Evolutionary conservation across 2,113 vertebrate species (phyloP).

Genomic region (Percina caprodes): DNA sequence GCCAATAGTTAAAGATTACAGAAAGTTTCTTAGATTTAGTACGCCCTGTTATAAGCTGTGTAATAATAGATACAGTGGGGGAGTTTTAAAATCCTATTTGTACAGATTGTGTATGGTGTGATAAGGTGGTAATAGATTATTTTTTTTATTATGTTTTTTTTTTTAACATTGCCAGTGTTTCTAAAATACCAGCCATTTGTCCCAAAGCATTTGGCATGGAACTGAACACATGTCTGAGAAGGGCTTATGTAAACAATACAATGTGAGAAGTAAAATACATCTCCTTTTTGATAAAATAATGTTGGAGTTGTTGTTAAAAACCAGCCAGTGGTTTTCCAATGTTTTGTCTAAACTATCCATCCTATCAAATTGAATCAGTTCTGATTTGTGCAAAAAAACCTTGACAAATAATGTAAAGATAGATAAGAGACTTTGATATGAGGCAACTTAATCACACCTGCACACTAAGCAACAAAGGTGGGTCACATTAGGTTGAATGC

Average conservation of each 20-base stretch:
- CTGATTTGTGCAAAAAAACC: background rate
- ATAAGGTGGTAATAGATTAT: background rate
- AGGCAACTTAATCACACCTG: conserved; percentile 24
- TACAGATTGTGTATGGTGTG: background rate
- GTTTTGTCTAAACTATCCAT: background rate
- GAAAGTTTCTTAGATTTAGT: background rate
- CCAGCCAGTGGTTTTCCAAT: background rate
- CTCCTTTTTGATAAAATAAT: background rate
- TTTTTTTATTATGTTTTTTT: too few relatives aligned
- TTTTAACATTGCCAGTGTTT: background rate
- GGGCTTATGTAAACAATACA: background rate
- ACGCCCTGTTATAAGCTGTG: background rate
- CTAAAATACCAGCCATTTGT: background rate
- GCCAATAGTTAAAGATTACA: background rate
- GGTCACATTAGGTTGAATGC: conserved; percentile 10
- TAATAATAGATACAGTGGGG: background rate
- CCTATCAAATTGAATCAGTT: background rate
- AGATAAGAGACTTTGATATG: conserved; percentile 1
- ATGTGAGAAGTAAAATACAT: background rate
- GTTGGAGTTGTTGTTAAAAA: background rate
- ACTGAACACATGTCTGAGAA: background rate
- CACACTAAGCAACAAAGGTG: conserved; percentile 17
- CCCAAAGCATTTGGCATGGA: background rate
- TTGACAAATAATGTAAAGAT: background rate
- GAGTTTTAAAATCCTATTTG: background rate